Evolutionary conservation across 2,888 invertebrate species (phyloP).

Genomic region (Aleiodes testaceus): DNA sequence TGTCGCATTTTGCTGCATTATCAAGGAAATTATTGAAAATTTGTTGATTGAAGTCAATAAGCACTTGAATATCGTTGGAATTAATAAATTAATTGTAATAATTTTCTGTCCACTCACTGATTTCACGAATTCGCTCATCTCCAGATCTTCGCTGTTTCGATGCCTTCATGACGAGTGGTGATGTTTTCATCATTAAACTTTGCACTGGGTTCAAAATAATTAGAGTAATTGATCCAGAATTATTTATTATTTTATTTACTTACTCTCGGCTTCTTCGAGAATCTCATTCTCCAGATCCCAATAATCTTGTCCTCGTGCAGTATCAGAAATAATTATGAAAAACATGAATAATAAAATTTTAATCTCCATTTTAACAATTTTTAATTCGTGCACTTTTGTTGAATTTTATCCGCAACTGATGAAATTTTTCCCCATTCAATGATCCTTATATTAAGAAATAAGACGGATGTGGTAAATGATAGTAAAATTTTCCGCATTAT

Average conservation of each 20-base stretch:
- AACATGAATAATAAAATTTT: not conserved
- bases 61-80: not conserved
- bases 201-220: too few relatives aligned
- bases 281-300: conserved; percentile 10
- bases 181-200: too few relatives aligned
- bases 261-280: not conserved
- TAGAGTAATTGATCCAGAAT: not conserved
- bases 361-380: not conserved
- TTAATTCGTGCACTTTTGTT: not conserved
- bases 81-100: too few relatives aligned
- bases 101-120: too few relatives aligned
- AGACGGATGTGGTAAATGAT: conserved; percentile 26
- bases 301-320: conserved; percentile 23
- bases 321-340: conserved; percentile 2
- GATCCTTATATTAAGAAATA: not conserved
- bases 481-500: not conserved
- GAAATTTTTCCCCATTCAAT: not conserved
- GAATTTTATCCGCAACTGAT: not conserved
- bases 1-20: conserved; percentile 37
- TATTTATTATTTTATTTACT: not conserved
- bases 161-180: too few relatives aligned
- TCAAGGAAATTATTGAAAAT: not conserved
- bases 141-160: too few relatives aligned
- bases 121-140: too few relatives aligned
- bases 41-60: not conserved